Evolutionary conservation across 2,113 vertebrate genomes (phyloP).

Genomic region (Tachysurus vachellii): DNA sequence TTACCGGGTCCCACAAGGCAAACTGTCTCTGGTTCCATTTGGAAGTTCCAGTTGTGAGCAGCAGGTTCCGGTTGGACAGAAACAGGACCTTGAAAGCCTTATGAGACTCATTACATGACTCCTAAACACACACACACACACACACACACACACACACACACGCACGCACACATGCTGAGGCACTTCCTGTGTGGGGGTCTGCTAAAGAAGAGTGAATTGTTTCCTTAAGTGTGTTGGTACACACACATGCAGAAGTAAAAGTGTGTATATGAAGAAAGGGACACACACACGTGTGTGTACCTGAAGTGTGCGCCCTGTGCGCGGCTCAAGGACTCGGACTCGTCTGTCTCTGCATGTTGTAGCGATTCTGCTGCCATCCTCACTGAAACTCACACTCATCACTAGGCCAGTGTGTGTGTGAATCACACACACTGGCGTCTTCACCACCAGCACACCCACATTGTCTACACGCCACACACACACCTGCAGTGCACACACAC

Average conservation of each 20-base stretch:
- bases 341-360: slow-evolving; percentile 86
- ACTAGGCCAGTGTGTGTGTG: slow-evolving; percentile 75
- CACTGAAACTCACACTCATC: slow-evolving; percentile 89
- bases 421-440: slow-evolving; percentile 44
- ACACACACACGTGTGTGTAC: slow-evolving; percentile 61
- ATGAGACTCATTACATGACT: slow-evolving; percentile 76
- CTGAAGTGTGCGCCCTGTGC: slow-evolving; percentile 77
- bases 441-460: slow-evolving; percentile 11
- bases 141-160: slow-evolving; percentile 23
- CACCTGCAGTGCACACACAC: slow-evolving; percentile 65
- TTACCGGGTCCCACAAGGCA: slow-evolving; percentile 87
- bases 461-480: slow-evolving; percentile 83
- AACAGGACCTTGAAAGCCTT: slow-evolving; percentile 85
- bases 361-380: slow-evolving; percentile 84
- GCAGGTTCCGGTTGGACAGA: slow-evolving; percentile 80
- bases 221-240: neutral
- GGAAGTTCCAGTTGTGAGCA: slow-evolving; percentile 88
- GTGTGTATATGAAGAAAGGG: neutral
- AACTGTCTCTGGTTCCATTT: slow-evolving; percentile 92
- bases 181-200: neutral
- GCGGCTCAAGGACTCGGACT: slow-evolving; percentile 84
- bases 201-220: neutral
- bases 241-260: neutral
- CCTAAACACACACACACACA: slow-evolving; percentile 66
- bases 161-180: neutral